phyloP scores from a whole-genome alignment of 2,113 vertebrate genomes.

The Semicossyphus pulcher region DNA sequence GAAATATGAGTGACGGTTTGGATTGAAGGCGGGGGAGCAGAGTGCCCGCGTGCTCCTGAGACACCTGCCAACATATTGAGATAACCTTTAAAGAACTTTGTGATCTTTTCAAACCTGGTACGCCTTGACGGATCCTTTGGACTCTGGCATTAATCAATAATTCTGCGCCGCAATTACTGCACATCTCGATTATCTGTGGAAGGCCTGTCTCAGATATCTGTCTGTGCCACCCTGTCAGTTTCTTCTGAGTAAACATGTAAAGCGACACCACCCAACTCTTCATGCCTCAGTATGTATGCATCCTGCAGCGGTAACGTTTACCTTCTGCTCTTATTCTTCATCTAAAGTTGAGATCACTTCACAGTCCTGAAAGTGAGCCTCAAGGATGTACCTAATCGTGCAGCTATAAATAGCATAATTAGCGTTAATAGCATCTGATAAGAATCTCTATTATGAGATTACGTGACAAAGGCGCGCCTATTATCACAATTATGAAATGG shows the following conservation, averaged over 20 bases:
- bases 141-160: slow-evolving; percentile 39
- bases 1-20: slow-evolving; percentile 41
- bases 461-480: slow-evolving; percentile 30
- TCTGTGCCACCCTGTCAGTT: background rate
- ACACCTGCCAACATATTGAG: slow-evolving; percentile 31
- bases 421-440: slow-evolving; percentile 60
- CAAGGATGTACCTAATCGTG: slow-evolving; percentile 43
- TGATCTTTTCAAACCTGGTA: slow-evolving; percentile 40
- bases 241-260: background rate
- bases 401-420: slow-evolving; percentile 54
- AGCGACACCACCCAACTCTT: background rate
- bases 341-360: slow-evolving; percentile 21
- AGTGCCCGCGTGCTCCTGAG: background rate
- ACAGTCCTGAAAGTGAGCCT: slow-evolving; percentile 45
- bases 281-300: background rate
- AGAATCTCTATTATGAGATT: slow-evolving; percentile 53
- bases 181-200: slow-evolving; percentile 38
- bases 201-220: background rate
- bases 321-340: background rate
- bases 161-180: slow-evolving; percentile 44
- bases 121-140: slow-evolving; percentile 28
- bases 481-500: slow-evolving; percentile 18
- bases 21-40: slow-evolving; percentile 7
- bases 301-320: background rate
- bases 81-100: slow-evolving; percentile 57